Evolutionary conservation across 2,113 vertebrate species (phyloP).

Genomic region (Pelodiscus sinensis): DNA sequence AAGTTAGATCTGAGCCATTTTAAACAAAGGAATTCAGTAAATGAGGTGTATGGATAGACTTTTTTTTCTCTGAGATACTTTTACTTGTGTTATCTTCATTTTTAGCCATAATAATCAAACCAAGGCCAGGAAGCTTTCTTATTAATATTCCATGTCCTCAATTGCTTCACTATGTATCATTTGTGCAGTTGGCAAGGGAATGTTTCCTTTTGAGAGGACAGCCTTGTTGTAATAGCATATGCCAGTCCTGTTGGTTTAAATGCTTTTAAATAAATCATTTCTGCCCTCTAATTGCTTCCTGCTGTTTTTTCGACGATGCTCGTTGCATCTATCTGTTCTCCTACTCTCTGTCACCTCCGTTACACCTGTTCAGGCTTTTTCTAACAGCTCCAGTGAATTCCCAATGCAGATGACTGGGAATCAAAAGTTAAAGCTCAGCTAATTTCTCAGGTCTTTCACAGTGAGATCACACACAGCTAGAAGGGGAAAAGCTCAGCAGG

Average conservation of each 20-base stretch:
- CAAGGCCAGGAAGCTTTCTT: background rate
- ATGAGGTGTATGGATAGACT: background rate
- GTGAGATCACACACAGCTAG: fast-evolving
- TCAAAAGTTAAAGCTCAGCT: slow-evolving; percentile 47
- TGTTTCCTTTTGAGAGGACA: slow-evolving; percentile 25
- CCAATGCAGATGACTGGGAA: slow-evolving; percentile 30
- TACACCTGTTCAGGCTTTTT: slow-evolving; percentile 64
- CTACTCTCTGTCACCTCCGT: slow-evolving; percentile 66
- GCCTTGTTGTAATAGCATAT: slow-evolving; percentile 54
- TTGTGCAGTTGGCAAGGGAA: background rate
- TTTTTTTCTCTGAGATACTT: background rate
- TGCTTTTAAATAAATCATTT: slow-evolving; percentile 63
- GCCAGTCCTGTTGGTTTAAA: slow-evolving; percentile 36
- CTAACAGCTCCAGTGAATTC: slow-evolving; percentile 50
- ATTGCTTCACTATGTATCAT: background rate
- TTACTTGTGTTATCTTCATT: background rate
- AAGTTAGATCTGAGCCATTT: background rate
- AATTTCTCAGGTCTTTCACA: slow-evolving; percentile 41
- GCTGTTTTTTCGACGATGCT: slow-evolving; percentile 50
- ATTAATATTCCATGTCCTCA: slow-evolving; percentile 14
- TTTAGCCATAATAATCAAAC: background rate
- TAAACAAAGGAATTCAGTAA: background rate
- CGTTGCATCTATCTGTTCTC: slow-evolving; percentile 49
- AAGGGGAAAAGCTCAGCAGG: background rate
- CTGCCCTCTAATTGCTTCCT: slow-evolving; percentile 62